A percentile compares a stretch with the other conserved stretches of the same genome.
phyloP scores from a whole-genome alignment of 2,888 invertebrate genomes.

The Acronicta aceris region DNA sequence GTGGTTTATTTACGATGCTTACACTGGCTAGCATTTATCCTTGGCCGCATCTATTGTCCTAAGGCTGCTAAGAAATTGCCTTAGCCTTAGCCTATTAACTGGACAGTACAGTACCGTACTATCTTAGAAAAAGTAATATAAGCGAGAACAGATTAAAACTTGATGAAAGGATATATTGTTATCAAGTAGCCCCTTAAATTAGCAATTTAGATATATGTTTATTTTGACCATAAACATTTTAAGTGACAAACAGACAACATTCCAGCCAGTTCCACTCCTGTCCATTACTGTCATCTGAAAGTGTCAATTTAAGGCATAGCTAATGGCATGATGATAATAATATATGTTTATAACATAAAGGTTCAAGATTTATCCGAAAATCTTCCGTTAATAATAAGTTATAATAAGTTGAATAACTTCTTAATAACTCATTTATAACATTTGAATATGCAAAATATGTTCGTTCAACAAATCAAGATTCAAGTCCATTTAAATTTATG shows the following conservation, averaged over 20 bases:
- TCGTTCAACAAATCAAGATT: conserved; percentile 52
- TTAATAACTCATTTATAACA: conserved; percentile 54
- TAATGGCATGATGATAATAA: conserved; percentile 44
- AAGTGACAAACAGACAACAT: conserved; percentile 16
- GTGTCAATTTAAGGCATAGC: conserved; percentile 52
- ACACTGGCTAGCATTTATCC: conserved; percentile 75
- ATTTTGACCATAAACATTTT: background rate
- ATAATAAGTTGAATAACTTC: conserved; percentile 48
- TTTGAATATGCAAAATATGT: conserved; percentile 53
- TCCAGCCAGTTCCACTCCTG: conserved; percentile 49
- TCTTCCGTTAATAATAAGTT: conserved; percentile 59
- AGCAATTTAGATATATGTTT: conserved; percentile 9
- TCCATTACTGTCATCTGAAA: conserved; percentile 62
- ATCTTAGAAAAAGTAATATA: conserved; percentile 33
- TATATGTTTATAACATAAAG: conserved; percentile 59
- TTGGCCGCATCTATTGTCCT: conserved; percentile 66
- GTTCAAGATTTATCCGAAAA: conserved; percentile 44
- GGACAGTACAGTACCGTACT: conserved; percentile 29
- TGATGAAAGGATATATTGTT: conserved; percentile 11
- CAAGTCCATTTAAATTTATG: conserved; percentile 34
- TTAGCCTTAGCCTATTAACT: conserved; percentile 43
- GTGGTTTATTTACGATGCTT: conserved; percentile 80
- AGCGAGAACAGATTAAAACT: conserved; percentile 20
- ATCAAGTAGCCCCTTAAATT: conserved; percentile 5
- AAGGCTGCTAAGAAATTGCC: conserved; percentile 51